phyloP scores from a whole-genome alignment of 1,140 invertebrate genomes.

The Eurytemora carolleeae region DNA sequence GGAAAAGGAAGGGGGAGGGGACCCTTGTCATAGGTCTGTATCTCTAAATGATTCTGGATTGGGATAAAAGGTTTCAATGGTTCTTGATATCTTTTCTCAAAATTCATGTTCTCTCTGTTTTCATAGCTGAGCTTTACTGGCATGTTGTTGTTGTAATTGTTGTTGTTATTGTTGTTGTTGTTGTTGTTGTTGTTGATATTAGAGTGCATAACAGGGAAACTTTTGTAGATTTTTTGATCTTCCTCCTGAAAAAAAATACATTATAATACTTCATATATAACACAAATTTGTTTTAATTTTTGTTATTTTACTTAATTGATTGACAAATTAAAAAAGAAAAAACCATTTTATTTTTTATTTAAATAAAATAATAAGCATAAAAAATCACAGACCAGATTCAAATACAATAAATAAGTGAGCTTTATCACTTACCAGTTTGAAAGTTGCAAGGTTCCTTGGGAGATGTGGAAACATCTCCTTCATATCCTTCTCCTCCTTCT shows the following conservation, averaged over 20 bases:
- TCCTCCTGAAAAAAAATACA: background rate
- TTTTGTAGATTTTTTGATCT: no score
- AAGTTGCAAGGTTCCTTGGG: no score
- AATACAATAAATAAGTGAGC: no score
- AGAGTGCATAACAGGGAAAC: background rate
- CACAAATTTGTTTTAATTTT: background rate
- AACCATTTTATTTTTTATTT: background rate
- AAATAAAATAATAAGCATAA: background rate
- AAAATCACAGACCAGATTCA: background rate
- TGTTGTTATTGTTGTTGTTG: conserved; percentile 8
- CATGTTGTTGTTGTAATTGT: conserved; percentile 15
- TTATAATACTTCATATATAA: background rate
- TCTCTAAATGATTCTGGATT: background rate
- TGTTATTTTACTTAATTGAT: background rate
- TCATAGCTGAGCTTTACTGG: conserved; percentile 11
- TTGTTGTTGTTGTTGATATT: background rate
- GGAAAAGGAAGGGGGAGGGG: background rate
- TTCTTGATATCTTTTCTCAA: no score
- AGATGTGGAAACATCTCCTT: conserved; percentile 4
- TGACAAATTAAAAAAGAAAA: background rate
- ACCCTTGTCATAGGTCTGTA: background rate
- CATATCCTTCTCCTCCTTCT: background rate
- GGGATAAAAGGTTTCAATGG: no score
- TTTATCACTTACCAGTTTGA: no score
- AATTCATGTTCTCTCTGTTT: conserved; percentile 14